Percentiles rank a stretch among this genome's conserved stretches.
Evolutionary conservation across 2,113 vertebrate genomes (phyloP).

Genomic region (Tretioscincus oriximinensis): DNA sequence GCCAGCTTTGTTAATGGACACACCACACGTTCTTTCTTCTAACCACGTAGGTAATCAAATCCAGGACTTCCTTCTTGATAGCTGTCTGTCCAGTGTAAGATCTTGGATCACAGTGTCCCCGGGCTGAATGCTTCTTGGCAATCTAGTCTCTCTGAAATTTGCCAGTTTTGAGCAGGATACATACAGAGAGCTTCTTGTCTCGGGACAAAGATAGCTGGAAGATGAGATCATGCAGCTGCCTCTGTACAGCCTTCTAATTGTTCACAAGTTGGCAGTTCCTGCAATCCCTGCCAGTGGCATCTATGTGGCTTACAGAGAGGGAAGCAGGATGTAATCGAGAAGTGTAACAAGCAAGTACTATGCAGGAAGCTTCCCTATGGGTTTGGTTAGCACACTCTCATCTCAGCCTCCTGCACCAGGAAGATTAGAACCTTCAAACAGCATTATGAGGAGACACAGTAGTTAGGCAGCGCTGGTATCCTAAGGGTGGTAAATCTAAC

Average conservation of each 20-base stretch:
- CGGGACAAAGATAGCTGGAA: neutral
- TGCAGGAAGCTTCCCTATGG: accelerated
- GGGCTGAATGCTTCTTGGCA: accelerated
- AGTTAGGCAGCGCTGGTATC: neutral
- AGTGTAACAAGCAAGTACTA: conserved; percentile 16
- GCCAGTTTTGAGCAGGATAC: neutral
- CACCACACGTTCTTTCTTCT: neutral
- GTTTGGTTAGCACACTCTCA: neutral
- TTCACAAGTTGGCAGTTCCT: conserved; percentile 42
- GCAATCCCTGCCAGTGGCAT: accelerated
- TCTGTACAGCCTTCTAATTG: conserved; percentile 60
- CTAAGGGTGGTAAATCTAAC: neutral
- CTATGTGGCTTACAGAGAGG: conserved; percentile 20
- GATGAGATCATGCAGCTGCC: conserved; percentile 51
- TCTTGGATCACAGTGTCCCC: conserved; percentile 14
- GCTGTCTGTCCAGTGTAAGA: neutral
- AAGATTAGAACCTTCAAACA: neutral
- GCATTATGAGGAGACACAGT: neutral
- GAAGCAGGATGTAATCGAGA: neutral
- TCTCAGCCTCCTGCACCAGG: neutral
- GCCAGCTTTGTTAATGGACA: neutral
- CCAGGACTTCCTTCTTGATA: neutral
- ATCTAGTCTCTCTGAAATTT: neutral
- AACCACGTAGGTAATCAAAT: neutral
- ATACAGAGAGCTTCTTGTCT: conserved; percentile 61